phyloP scores from a whole-genome alignment of 2,113 vertebrate species.

The Cygnus buccinator region DNA sequence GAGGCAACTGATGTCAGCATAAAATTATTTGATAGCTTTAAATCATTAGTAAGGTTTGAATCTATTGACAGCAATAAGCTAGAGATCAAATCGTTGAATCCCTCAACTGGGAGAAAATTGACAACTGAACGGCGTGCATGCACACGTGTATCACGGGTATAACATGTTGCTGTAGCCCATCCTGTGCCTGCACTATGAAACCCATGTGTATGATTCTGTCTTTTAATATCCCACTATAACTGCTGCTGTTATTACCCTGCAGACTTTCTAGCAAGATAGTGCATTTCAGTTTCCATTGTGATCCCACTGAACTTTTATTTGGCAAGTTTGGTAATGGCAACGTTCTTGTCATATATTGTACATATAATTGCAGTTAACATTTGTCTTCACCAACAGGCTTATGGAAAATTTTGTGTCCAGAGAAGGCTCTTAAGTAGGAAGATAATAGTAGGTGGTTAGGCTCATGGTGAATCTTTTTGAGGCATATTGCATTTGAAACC shows the following conservation, averaged over 20 bases:
- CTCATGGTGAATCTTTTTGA: constrained; percentile 13
- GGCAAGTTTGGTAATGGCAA: neutral
- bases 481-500: neutral
- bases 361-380: neutral
- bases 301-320: neutral
- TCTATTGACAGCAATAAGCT: constrained; percentile 74
- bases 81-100: constrained; percentile 53
- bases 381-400: neutral
- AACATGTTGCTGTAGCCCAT: neutral
- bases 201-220: neutral
- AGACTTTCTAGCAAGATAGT: neutral
- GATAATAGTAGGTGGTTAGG: neutral
- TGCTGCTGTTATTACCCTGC: neutral
- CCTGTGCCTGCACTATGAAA: neutral
- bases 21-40: constrained; percentile 82
- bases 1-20: constrained; percentile 84
- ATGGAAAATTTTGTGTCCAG: neutral
- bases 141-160: neutral
- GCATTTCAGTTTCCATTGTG: neutral
- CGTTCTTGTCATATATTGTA: neutral
- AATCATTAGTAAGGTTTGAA: constrained; percentile 66
- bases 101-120: constrained; percentile 28
- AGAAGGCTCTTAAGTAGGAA: neutral
- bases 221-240: neutral
- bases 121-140: neutral